phyloP scores from a whole-genome alignment of 2,888 invertebrate species.

The Calliphora vomitoria region DNA sequence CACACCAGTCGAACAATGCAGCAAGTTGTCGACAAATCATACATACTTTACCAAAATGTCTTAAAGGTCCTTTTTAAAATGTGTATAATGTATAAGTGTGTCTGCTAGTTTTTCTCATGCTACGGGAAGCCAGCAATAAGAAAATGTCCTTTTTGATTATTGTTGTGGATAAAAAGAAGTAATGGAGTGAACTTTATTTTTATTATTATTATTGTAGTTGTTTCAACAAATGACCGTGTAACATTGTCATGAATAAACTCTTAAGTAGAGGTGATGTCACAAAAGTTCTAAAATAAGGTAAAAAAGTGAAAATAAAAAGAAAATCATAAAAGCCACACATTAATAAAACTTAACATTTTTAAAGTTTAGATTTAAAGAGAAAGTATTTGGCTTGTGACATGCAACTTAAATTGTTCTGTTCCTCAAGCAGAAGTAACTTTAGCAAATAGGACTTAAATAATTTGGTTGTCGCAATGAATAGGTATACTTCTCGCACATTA shows the following conservation, averaged over 20 bases:
- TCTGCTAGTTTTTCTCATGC: constrained; percentile 10
- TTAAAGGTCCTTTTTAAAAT: constrained; percentile 50
- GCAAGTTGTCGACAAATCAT: constrained; percentile 74
- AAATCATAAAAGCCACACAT: not conserved
- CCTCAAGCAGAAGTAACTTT: no score
- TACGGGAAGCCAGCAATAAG: constrained; percentile 60
- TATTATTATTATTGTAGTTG: constrained; percentile 78
- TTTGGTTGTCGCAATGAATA: no score
- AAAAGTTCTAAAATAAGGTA: constrained; percentile 12
- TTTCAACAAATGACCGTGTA: constrained; percentile 58
- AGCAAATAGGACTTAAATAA: no score
- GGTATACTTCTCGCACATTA: no score
- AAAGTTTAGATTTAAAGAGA: not conserved
- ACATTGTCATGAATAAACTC: constrained; percentile 51
- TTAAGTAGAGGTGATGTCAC: constrained; percentile 17
- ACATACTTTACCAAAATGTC: constrained; percentile 66
- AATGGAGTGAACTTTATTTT: constrained; percentile 83
- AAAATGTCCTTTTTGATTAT: constrained; percentile 59
- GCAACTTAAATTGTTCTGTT: no score
- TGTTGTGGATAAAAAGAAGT: constrained; percentile 74
- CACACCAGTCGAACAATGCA: constrained; percentile 58
- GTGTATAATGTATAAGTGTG: not conserved
- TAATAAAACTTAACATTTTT: not conserved
- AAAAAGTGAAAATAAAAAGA: not conserved
- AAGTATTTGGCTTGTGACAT: not conserved